Base-by-base conservation (phyloP, 1,140 invertebrate species). In the Micrasema minimum region DNA sequence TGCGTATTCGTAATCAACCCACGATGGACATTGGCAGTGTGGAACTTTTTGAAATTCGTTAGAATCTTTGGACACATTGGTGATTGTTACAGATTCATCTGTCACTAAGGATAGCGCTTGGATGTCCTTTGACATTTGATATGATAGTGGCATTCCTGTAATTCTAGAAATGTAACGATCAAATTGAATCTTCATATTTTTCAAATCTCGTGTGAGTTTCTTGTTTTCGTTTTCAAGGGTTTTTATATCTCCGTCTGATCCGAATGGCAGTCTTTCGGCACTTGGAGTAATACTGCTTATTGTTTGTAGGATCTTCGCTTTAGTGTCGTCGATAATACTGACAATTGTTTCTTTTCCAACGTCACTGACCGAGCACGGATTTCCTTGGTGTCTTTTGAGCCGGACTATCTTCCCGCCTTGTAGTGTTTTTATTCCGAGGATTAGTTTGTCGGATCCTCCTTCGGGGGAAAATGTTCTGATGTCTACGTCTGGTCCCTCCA, bases 371-470 rank as follows among this genome's bases (percentile, higher is more conserved):
- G 51, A 41, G 12, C 65, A 67, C 20, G 65, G 65, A 35, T 67
- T 12, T 1, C 14, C 35, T 5, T 67, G 41, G 38, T 43, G 51
- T n/a, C 23, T 37, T 14, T 14, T 67, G 14, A 67, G 50, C n/a
- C 65, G 9, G 0, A 67, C 41, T 6, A 67, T 14, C 20, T 67
- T 67, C 20, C 65, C 65, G 1, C 65, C 65, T 35, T 38, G 12
- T 14, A 14, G 6, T n/a, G 48, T 43, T 57, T 43, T 67, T 16
- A 45, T 23, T n/a, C 65, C 65, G 4, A 67, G 38, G 11, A 67
- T 2, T 12, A 67, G 6, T 20, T 37, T 53, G n/a, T 55, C 51
- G 20, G 23, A 9, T 11, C 23, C 37, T 12, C 20, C 48, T 55
- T 59, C 7, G 35, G 31, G 10, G 37, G 37, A 41, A 59, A 38